Evolutionary conservation across 2,888 invertebrate genomes (phyloP).

Genomic region (Rhagonycha lutea): DNA sequence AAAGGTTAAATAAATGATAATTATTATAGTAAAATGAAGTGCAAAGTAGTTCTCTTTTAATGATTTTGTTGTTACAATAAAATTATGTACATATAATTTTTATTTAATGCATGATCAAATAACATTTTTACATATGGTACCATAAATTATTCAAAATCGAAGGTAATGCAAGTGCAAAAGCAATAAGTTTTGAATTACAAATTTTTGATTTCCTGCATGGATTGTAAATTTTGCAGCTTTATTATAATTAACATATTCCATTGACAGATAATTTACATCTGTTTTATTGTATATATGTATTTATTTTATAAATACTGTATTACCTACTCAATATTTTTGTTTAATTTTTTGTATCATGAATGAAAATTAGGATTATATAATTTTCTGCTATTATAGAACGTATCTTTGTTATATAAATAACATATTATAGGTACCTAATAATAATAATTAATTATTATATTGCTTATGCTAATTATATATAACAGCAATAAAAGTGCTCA

Average conservation of each 20-base stretch:
- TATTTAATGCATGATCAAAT: neutral
- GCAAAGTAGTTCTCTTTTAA: neutral
- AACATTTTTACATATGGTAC: neutral
- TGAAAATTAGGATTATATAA: no score
- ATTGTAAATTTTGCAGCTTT: neutral
- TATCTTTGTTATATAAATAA: no score
- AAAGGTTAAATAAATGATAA: neutral
- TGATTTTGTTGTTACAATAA: neutral
- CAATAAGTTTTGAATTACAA: conserved; percentile 10
- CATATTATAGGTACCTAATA: no score
- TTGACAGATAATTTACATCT: neutral
- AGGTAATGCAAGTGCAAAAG: conserved; percentile 5
- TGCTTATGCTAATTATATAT: no score
- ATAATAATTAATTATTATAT: no score
- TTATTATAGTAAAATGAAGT: neutral
- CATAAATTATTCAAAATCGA: conserved; percentile 5
- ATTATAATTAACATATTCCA: neutral
- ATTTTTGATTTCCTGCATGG: conserved; percentile 9
- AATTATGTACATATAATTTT: neutral
- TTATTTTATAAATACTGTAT: neutral
- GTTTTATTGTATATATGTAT: neutral
- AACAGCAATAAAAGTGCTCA: no score
- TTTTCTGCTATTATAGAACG: no score
- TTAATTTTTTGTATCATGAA: no score
- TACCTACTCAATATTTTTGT: neutral